These are phyloP conservation scores for Gari tellinella DNA, from an alignment of 2,888 invertebrate genomes.

Conservation along the genomic window DNA sequence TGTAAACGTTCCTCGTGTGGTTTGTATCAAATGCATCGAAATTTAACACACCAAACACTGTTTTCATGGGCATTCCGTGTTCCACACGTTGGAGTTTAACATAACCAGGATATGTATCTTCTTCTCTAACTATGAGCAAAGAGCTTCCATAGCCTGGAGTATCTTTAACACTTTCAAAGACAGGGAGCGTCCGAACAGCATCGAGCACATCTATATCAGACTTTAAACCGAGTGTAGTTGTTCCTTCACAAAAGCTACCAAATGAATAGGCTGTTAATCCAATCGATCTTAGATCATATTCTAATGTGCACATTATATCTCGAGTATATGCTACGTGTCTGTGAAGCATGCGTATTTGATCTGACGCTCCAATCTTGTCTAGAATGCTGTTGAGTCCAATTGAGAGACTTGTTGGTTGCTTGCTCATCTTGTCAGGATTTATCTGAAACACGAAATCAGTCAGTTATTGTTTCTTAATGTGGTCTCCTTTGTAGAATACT, in stretches of 20 bases:
- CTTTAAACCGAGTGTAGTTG: neutral
- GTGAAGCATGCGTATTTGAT: neutral
- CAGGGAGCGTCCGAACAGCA: neutral
- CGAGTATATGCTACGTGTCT: neutral
- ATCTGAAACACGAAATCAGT: no score
- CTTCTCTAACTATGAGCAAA: neutral
- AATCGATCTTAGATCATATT: neutral
- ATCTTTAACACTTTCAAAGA: neutral
- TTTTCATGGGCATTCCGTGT: neutral
- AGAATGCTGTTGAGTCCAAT: neutral
- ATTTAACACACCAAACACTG: no score
- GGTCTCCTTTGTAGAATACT: no score
- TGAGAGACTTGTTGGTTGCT: neutral
- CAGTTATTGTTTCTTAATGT: no score
- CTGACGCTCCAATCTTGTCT: neutral
- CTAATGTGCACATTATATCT: neutral
- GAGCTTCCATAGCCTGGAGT: neutral
- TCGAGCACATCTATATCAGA: neutral
- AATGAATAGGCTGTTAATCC: neutral
- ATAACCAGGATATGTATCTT: constrained; percentile 4
- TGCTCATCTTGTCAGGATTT: no score
- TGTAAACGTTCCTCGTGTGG: no score
- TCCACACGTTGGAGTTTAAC: neutral
- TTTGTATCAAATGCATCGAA: no score
- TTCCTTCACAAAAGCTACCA: constrained; percentile 13